These are phyloP conservation scores for Triplophysa bombifrons DNA, from an alignment of 2,797 vertebrate species.

Conservation along the genomic window DNA sequence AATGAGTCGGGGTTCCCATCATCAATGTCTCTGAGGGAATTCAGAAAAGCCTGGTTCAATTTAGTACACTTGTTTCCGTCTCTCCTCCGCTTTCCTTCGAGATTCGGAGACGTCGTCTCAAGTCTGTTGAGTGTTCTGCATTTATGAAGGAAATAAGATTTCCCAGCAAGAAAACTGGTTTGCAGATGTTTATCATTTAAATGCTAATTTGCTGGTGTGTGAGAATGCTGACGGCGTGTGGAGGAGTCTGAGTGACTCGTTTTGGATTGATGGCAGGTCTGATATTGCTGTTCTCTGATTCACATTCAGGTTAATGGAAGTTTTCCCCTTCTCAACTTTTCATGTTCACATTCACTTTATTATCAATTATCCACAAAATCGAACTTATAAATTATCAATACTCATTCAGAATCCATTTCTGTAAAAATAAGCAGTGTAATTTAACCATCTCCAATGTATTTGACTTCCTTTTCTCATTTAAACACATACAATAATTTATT, in stretches of 20 bases:
- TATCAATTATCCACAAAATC: not conserved
- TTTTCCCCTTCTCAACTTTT: slow-evolving; percentile 9
- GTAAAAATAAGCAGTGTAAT: too few relatives aligned
- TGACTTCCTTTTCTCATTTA: not conserved
- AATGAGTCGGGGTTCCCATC: not conserved
- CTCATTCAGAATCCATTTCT: too few relatives aligned
- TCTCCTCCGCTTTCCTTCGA: not conserved
- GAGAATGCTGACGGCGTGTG: slow-evolving; percentile 50
- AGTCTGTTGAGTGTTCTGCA: slow-evolving; percentile 46
- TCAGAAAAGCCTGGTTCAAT: slow-evolving; percentile 38
- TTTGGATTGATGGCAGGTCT: slow-evolving; percentile 51
- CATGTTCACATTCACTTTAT: slow-evolving; percentile 12
- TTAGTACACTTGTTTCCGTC: slow-evolving; percentile 10
- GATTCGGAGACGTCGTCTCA: slow-evolving; percentile 27
- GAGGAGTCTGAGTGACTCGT: slow-evolving; percentile 48
- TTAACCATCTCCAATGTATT: too few relatives aligned
- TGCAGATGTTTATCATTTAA: slow-evolving; percentile 60
- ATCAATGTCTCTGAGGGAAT: slow-evolving; percentile 18
- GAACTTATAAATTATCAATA: too few relatives aligned
- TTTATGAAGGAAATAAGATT: slow-evolving; percentile 51
- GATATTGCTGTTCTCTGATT: slow-evolving; percentile 45
- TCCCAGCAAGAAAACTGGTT: slow-evolving; percentile 43
- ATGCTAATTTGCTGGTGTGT: slow-evolving; percentile 55
- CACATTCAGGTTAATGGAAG: slow-evolving; percentile 45
- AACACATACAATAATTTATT: too few relatives aligned